Conservation (phyloP, 2,113 vertebrate species). For the Hyaena hyaena region DNA sequence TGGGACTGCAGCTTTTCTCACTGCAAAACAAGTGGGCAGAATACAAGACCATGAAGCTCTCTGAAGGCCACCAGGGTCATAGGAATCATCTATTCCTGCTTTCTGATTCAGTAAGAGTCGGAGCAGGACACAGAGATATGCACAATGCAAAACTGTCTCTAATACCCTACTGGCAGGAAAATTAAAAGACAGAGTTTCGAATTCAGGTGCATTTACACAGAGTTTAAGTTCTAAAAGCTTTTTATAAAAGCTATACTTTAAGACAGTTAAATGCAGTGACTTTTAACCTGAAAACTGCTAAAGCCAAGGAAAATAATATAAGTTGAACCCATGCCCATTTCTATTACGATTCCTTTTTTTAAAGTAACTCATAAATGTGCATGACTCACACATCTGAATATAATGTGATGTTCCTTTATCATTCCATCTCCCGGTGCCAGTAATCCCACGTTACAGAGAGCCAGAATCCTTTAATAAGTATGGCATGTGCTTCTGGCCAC, state of each 20-base stretch:
- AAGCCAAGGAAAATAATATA: slow-evolving; percentile 61
- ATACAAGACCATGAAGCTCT: neutral
- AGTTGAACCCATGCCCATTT: slow-evolving; percentile 63
- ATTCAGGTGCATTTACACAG: slow-evolving; percentile 1
- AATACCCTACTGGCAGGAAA: neutral
- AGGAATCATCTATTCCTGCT: neutral
- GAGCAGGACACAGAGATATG: neutral
- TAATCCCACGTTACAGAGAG: slow-evolving; percentile 53
- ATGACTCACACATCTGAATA: slow-evolving; percentile 71
- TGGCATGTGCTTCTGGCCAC: slow-evolving; percentile 34
- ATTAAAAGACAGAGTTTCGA: slow-evolving; percentile 38
- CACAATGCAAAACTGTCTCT: neutral
- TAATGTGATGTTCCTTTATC: slow-evolving; percentile 60
- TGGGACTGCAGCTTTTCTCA: neutral
- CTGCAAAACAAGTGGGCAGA: neutral
- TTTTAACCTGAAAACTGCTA: slow-evolving; percentile 67
- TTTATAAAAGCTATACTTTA: slow-evolving; percentile 53
- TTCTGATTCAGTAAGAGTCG: neutral
- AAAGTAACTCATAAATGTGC: slow-evolving; percentile 70
- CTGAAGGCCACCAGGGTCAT: neutral
- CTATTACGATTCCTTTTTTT: slow-evolving; percentile 51
- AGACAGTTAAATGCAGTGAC: slow-evolving; percentile 61
- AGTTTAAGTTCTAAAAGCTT: slow-evolving; percentile 54
- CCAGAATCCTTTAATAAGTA: slow-evolving; percentile 56
- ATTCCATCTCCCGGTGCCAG: slow-evolving; percentile 65